A percentile compares a stretch with the other conserved stretches of the same genome.
These are phyloP conservation scores for Coluber constrictor DNA, from an alignment of 2,797 vertebrate genomes.

Conservation along the genomic window DNA sequence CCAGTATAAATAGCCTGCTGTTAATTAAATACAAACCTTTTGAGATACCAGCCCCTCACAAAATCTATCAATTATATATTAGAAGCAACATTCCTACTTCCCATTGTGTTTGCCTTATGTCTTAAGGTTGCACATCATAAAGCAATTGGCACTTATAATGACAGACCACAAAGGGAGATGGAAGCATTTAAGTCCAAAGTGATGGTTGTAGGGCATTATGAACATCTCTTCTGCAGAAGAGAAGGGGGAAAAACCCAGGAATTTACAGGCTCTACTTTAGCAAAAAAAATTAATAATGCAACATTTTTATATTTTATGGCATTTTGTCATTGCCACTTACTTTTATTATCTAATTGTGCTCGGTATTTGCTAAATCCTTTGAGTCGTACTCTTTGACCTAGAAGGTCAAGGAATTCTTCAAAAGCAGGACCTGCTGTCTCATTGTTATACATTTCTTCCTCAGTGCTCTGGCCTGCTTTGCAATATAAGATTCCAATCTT, in stretches of 20 bases:
- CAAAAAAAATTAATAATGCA: not conserved
- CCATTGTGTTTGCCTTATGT: not conserved
- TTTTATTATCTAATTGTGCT: slow-evolving; percentile 97
- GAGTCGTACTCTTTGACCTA: slow-evolving; percentile 92
- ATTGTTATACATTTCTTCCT: slow-evolving; percentile 99
- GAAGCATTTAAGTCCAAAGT: not conserved
- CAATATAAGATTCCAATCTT: slow-evolving; percentile 97
- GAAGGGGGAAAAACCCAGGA: not conserved
- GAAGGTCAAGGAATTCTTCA: slow-evolving; percentile 94
- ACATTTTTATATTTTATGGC: not conserved
- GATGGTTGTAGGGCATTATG: not conserved
- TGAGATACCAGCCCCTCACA: not conserved
- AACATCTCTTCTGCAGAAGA: not conserved
- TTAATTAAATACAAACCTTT: not conserved
- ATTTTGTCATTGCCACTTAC: slow-evolving; percentile 71
- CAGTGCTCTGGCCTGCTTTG: slow-evolving; percentile 93
- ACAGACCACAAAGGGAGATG: not conserved
- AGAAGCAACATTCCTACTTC: not conserved
- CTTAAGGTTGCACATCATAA: not conserved
- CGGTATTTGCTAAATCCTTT: slow-evolving; percentile 95
- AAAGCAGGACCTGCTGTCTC: slow-evolving; percentile 90
- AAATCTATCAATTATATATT: not conserved
- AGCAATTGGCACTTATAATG: not conserved
- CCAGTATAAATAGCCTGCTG: not conserved
- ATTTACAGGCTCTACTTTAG: not conserved